Percentiles rank a stretch among this genome's conserved stretches.
These are phyloP conservation scores for Camelus dromedarius DNA, from an alignment of 2,113 vertebrate species.

Conservation along the genomic window DNA sequence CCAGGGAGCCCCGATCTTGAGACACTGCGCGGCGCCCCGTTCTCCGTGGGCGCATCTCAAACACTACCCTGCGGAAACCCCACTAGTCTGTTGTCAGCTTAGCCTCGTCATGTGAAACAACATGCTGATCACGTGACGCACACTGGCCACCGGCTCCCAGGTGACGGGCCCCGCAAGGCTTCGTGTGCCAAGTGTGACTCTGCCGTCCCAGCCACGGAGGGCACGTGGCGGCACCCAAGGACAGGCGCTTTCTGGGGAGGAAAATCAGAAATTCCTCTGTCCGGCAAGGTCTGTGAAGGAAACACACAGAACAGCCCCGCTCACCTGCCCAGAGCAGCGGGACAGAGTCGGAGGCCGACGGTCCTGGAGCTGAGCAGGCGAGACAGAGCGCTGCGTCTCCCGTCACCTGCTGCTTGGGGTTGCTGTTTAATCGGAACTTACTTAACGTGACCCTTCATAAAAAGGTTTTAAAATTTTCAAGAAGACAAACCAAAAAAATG, in stretches of 20 bases:
- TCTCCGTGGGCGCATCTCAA: rapidly evolving
- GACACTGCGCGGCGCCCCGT: rapidly evolving
- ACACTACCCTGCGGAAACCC: background rate
- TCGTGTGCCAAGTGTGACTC: rapidly evolving
- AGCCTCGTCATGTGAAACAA: background rate
- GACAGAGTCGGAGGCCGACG: rapidly evolving
- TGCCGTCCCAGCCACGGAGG: rapidly evolving
- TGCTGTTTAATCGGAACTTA: background rate
- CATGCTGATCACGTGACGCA: background rate
- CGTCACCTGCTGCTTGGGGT: rapidly evolving
- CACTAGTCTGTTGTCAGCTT: rapidly evolving
- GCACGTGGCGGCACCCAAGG: no score
- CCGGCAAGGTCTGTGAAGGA: no score
- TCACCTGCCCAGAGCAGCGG: rapidly evolving
- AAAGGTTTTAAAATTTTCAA: conserved; percentile 81
- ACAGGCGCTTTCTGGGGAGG: background rate
- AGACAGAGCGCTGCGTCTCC: rapidly evolving
- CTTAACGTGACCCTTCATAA: conserved; percentile 59
- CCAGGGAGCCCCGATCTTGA: background rate
- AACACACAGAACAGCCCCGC: rapidly evolving
- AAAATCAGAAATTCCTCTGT: background rate
- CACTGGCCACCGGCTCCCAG: rapidly evolving
- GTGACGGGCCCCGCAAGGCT: background rate
- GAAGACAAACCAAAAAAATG: conserved; percentile 81
- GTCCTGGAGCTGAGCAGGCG: rapidly evolving